A percentile compares a stretch with the other conserved stretches of the same genome.
Conservation (phyloP, 2,113 vertebrate genomes). For the Talpa occidentalis region DNA sequence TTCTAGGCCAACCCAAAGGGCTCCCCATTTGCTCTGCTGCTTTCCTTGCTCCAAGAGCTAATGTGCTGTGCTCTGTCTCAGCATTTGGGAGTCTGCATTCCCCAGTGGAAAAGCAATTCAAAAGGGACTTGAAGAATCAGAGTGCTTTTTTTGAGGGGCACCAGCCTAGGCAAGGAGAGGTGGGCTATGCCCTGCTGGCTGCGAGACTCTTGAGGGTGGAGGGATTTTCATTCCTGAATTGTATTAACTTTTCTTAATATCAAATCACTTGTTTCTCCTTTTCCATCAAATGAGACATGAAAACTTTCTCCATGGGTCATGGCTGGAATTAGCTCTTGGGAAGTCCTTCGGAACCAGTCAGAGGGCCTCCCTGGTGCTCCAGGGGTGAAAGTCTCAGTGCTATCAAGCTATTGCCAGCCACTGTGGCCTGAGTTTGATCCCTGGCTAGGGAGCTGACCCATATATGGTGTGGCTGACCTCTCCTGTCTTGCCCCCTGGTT, state of each 20-base stretch:
- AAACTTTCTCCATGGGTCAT: not conserved
- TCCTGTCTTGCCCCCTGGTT: no score
- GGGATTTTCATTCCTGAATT: not conserved
- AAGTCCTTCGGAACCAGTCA: not conserved
- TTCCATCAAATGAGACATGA: not conserved
- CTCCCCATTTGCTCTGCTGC: not conserved
- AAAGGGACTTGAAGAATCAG: not conserved
- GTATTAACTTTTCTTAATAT: not conserved
- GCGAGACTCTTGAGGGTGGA: rapidly evolving
- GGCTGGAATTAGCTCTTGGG: not conserved
- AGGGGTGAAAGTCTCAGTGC: no score
- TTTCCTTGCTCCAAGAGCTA: rapidly evolving
- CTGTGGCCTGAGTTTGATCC: no score
- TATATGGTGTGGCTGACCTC: no score
- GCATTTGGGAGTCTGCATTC: not conserved
- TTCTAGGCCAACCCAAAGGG: rapidly evolving
- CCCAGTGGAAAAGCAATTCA: not conserved
- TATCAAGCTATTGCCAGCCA: no score
- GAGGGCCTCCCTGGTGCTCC: not conserved
- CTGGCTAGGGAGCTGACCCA: no score
- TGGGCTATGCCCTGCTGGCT: rapidly evolving
- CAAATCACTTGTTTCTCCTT: not conserved
- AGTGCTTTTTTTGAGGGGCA: not conserved
- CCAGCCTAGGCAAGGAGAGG: not conserved
- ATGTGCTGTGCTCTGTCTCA: not conserved